Conservation (phyloP, 2,113 vertebrate genomes). For the Cephalophus harveyi region DNA sequence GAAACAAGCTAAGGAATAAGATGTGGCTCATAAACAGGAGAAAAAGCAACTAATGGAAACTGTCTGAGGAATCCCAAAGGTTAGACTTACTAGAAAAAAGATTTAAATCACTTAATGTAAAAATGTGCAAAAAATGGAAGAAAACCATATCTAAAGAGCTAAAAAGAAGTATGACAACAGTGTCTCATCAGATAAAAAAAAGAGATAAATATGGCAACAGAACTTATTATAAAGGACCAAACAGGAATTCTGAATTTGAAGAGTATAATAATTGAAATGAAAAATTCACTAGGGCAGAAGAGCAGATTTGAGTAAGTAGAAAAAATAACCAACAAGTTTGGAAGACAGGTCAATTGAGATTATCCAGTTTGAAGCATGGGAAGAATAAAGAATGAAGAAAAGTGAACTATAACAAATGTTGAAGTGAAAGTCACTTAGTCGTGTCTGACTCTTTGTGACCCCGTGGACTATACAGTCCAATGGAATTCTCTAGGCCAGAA, state of each 20-base stretch:
- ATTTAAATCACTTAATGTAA: not conserved
- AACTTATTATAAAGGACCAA: not conserved
- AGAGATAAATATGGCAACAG: not conserved
- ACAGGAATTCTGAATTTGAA: not conserved
- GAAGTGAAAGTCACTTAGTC: not conserved
- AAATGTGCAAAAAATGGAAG: not conserved
- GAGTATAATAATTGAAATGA: not conserved
- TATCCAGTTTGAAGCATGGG: not conserved
- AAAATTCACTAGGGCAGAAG: not conserved
- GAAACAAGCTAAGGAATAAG: not conserved
- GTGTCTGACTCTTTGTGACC: not conserved
- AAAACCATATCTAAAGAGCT: not conserved
- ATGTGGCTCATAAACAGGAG: not conserved
- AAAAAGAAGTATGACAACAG: not conserved
- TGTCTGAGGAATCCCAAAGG: not conserved
- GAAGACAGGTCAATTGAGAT: not conserved
- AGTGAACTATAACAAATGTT: not conserved
- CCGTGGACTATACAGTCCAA: not conserved
- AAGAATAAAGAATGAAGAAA: not conserved
- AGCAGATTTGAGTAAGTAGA: not conserved
- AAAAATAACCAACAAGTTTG: not conserved
- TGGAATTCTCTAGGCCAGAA: not conserved
- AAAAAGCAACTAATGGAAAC: not conserved
- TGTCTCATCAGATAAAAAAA: not conserved
- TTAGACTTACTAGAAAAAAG: not conserved